A percentile compares a stretch with the other conserved stretches of the same genome.
phyloP scores from a whole-genome alignment of 1,140 invertebrate genomes.

The Olivierus martensii region DNA sequence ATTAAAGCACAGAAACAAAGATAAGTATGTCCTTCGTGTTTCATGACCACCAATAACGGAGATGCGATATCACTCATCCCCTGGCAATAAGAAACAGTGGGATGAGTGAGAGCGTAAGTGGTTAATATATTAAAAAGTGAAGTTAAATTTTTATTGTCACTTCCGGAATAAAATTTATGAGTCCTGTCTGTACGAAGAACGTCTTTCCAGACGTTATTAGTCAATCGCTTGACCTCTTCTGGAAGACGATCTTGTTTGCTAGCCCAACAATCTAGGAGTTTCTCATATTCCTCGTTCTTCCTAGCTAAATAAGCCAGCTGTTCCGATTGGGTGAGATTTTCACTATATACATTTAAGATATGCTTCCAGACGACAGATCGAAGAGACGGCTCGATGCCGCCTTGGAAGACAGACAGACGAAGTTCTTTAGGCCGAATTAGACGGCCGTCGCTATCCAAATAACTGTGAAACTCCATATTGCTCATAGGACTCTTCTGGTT shows the following conservation, averaged over 20 bases:
- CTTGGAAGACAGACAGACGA: constrained; percentile 62
- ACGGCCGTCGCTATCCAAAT: constrained; percentile 75
- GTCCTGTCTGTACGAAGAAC: constrained; percentile 84
- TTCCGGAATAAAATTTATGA: constrained; percentile 83
- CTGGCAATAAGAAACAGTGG: constrained; percentile 85
- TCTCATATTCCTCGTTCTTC: constrained; percentile 76
- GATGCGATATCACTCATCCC: constrained; percentile 97
- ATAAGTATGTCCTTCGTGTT: constrained; percentile 90
- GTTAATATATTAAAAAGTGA: constrained; percentile 89
- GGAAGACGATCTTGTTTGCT: constrained; percentile 16
- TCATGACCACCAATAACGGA: constrained; percentile 83
- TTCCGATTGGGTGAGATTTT: constrained; percentile 72
- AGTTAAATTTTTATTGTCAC: constrained; percentile 89
- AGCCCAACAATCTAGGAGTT: constrained; percentile 66
- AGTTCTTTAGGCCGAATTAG: constrained; percentile 69
- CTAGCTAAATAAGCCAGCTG: constrained; percentile 87
- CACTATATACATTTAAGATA: constrained; percentile 85
- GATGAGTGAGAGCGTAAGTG: constrained; percentile 89
- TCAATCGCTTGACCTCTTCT: not conserved
- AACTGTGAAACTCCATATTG: constrained; percentile 79
- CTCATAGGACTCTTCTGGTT: constrained; percentile 48
- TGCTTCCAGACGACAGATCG: constrained; percentile 78
- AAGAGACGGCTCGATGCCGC: constrained; percentile 32
- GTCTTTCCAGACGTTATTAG: constrained; percentile 48
- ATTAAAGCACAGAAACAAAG: constrained; percentile 93